Evolutionary conservation across 2,888 invertebrate genomes (phyloP), one percentile per base, ranked within the genome.

Genomic region (Caenorhabditis sp.): DNA sequence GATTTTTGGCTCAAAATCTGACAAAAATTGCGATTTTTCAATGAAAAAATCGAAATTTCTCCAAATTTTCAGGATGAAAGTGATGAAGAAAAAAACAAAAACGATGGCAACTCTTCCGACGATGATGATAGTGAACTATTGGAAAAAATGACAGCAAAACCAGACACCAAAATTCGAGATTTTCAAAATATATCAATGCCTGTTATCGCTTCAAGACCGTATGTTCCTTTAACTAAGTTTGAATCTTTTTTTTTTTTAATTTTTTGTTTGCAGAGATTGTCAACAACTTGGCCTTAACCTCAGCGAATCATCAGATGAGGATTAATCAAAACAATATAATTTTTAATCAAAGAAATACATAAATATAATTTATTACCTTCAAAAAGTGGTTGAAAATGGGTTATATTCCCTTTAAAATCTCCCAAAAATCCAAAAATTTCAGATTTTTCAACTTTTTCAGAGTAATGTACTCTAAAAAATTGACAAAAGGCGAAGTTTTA

Each of bases 301-400:
- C 17, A 78, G 78, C 53, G 81, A 81, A 58, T 77, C 77, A 23
- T 81, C 81, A 8, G 77, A 78, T 23, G 81, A 81, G 6, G 71
- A 77, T 37, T 67, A 12, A 72, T 43, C 6, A 43, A 8, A 36
- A 8, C 12, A 36, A 36, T 36, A 36, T 36, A 8, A 36, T 31
- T 31, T 31, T 10, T 31, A 31, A 31, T 31, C 31, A n/a, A n/a
- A n/a, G n/a, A n/a, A n/a, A n/a, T n/a, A n/a, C n/a, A 31, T 31
- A 31, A 51, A 51, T 21, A 21, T 51, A 23, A 51, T 51, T 51
- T 51, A 51, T 51, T 51, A 6, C 8, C 5, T 21, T 6, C 4
- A 50, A 26, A 55, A 26, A 23, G 26, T 12, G 17, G 5, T 5
- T 12, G 55, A 55, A 26, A 26, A 24, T 43, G 2, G 5, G 14